Base-by-base conservation (phyloP, 2,113 vertebrate genomes). In the Nesogale talazaci region DNA sequence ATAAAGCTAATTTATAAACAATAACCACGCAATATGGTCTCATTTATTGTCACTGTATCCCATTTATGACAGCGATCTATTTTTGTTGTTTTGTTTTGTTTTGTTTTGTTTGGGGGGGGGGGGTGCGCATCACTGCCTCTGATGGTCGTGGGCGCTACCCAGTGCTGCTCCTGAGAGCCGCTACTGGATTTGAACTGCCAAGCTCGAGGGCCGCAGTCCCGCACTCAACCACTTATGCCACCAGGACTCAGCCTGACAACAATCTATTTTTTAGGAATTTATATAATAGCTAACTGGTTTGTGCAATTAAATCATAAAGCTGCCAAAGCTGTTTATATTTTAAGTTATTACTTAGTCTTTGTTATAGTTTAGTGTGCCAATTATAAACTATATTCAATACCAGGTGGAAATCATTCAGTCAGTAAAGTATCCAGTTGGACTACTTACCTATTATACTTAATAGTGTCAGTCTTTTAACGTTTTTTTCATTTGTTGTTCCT, bases 401-500 rank as follows among this genome's bases (percentile, higher is more conserved):
- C 34, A 56, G 27, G 40, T 91, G 20, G 65, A 52, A 81, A 40
- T 90, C 77, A 78, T 57, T 82, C 70, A 79, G 3, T 82, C 52
- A 89, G 86, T 80, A 88, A 74, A 34, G 7, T 59, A 78, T 38
- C 78, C 78, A 25, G 52, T 87, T 91, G 23, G n/a, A 72, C 20
- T 67, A 76, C 20, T 52, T 77, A 93, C 83, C 65, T 88, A 29
- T 31, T 89, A 78, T 87, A 46, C 40, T 90, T 76, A 25, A 14
- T 92, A 81, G 9, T 74, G 89, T 93, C 80, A 34, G 59, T 42
- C 31, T n/a, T 81, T 90, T 86, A 94, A 34, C 38, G 3, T 94
- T 77, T 76, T 87, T 94, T 93, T 70, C 57, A 94, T 84, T 89
- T 96, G 2, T 95, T 94, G 38, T 92, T 77, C 87, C 29, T 97